These are phyloP conservation scores for Marmota flaviventris DNA, from an alignment of 2,113 vertebrate species.

Conservation along the genomic window DNA sequence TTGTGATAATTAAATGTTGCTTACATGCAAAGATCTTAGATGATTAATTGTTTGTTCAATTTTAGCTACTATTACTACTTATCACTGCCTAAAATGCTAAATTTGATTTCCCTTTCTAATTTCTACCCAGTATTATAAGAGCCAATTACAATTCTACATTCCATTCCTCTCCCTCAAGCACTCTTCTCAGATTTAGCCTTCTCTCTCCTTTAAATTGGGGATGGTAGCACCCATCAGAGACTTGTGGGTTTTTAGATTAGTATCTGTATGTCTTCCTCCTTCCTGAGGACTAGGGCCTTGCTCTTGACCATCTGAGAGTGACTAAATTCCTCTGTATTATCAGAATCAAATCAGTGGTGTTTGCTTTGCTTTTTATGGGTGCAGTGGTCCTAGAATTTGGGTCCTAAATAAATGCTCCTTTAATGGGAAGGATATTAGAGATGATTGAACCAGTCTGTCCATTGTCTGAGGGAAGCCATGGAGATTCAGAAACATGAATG, in stretches of 20 bases:
- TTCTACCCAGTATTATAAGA: background rate
- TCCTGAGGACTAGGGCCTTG: background rate
- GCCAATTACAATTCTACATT: background rate
- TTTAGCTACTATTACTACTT: slow-evolving; percentile 18
- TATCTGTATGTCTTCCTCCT: background rate
- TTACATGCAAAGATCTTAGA: background rate
- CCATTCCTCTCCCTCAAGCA: background rate
- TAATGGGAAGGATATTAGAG: background rate
- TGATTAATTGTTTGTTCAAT: background rate
- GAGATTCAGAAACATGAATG: background rate
- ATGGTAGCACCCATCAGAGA: background rate
- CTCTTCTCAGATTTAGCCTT: background rate
- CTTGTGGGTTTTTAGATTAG: background rate
- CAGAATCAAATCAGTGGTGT: background rate
- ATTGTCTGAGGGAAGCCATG: background rate
- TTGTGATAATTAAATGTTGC: background rate
- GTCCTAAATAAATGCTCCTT: background rate
- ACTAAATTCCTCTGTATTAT: background rate
- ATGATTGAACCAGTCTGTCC: background rate
- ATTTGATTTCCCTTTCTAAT: slow-evolving; percentile 27
- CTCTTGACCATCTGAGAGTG: background rate
- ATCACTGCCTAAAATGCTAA: slow-evolving; percentile 2
- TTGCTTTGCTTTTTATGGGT: background rate
- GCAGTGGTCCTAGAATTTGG: background rate
- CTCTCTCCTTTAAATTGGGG: background rate